Evolutionary conservation across 2,797 vertebrate species (phyloP).

Genomic region (Siniperca obscura): DNA sequence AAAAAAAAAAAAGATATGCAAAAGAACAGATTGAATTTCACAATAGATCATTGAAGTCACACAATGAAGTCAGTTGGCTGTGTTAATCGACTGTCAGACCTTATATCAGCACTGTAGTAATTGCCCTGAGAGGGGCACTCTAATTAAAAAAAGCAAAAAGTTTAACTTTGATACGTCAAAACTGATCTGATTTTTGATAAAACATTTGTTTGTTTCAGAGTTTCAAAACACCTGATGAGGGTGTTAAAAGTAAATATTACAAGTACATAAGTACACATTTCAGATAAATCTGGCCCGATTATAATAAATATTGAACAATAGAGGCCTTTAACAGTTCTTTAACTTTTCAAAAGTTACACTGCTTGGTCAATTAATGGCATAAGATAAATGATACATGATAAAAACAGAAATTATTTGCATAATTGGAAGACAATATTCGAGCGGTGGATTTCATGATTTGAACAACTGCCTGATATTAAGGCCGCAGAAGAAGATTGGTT

Average conservation of each 20-base stretch:
- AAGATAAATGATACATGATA: conserved; percentile 1
- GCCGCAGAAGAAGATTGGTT: neutral
- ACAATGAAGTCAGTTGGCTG: conserved; percentile 25
- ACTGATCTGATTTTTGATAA: conserved; percentile 39
- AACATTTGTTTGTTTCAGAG: neutral
- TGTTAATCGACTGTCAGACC: conserved; percentile 52
- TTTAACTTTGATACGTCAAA: conserved; percentile 26
- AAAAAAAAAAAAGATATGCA: conserved; percentile 27
- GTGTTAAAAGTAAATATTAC: conserved; percentile 11
- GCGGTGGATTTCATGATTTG: neutral
- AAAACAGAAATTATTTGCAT: neutral
- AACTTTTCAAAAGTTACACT: neutral
- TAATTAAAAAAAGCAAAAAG: conserved; percentile 52
- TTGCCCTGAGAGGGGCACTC: conserved; percentile 38
- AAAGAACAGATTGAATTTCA: conserved; percentile 46
- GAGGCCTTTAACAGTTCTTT: neutral
- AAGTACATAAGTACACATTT: neutral
- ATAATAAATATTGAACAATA: neutral
- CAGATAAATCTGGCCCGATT: neutral
- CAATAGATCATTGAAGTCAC: conserved; percentile 53
- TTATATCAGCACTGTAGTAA: conserved; percentile 42
- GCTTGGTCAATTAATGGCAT: neutral
- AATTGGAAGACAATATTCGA: neutral
- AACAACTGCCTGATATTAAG: neutral
- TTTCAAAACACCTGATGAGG: conserved; percentile 35